A percentile compares a stretch with the other conserved stretches of the same genome.
These are phyloP conservation scores for Alectoris magna DNA, from an alignment of 2,797 vertebrate genomes.

Conservation along the genomic window DNA sequence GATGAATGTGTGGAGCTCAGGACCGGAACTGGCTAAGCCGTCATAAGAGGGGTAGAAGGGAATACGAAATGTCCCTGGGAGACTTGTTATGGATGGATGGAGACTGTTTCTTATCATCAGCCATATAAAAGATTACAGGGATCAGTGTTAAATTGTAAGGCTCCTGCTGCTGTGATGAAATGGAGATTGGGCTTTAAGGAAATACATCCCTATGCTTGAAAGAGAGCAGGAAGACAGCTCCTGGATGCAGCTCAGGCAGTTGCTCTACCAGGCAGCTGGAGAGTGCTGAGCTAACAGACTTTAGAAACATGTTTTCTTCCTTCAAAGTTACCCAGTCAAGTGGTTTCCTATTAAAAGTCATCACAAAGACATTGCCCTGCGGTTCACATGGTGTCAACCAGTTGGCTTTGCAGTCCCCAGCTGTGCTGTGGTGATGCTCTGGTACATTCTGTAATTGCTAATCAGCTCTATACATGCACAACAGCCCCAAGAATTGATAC, in stretches of 20 bases:
- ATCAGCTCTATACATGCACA: not conserved
- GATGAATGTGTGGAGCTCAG: not conserved
- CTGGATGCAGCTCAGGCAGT: not conserved
- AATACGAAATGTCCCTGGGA: not conserved
- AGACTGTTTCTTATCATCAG: not conserved
- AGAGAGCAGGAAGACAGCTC: not conserved
- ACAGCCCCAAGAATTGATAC: not conserved
- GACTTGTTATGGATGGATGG: accelerated
- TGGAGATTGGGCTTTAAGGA: not conserved
- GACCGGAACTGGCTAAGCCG: not conserved
- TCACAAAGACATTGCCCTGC: not conserved
- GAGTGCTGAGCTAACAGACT: not conserved
- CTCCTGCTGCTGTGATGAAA: not conserved
- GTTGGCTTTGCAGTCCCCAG: not conserved
- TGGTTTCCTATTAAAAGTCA: not conserved
- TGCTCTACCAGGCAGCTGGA: not conserved
- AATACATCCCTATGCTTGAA: not conserved
- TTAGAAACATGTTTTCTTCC: not conserved
- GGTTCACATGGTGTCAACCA: accelerated
- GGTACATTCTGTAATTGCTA: slow-evolving; percentile 38
- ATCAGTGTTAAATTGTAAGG: not conserved
- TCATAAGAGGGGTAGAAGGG: not conserved
- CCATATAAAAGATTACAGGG: not conserved
- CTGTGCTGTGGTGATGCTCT: not conserved
- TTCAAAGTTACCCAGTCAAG: not conserved